These are phyloP conservation scores for Salminus brasiliensis DNA, from an alignment of 2,113 vertebrate species.

Conservation along the genomic window DNA sequence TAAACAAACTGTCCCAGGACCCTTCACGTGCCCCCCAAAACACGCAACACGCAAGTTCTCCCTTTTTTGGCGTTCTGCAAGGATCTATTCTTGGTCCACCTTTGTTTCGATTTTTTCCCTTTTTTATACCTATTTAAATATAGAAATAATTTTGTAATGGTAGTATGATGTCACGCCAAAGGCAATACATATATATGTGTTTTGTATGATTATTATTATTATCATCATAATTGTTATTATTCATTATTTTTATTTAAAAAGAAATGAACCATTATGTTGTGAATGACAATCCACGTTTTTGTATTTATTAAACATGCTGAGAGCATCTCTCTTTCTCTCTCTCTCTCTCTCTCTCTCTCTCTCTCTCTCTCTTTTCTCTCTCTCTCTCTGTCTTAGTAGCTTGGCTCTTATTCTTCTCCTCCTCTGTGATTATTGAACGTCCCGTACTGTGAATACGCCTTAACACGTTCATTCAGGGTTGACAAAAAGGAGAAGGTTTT, in stretches of 20 bases:
- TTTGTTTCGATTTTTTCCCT: background rate
- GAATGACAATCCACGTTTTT: slow-evolving; percentile 14
- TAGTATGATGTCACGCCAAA: slow-evolving; percentile 57
- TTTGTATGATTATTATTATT: slow-evolving; percentile 25
- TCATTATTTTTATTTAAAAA: slow-evolving; percentile 47
- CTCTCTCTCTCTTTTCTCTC: too few relatives aligned
- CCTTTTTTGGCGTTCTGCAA: background rate
- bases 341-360: background rate
- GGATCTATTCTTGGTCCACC: background rate
- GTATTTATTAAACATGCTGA: slow-evolving; percentile 48
- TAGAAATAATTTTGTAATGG: slow-evolving; percentile 39
- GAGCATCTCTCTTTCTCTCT: background rate
- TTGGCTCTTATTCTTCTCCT: slow-evolving; percentile 31
- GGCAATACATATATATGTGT: slow-evolving; percentile 44
- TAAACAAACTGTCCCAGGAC: slow-evolving; percentile 12
- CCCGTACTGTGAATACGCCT: slow-evolving; percentile 56
- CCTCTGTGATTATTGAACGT: slow-evolving; percentile 16
- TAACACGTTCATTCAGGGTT: slow-evolving; percentile 55
- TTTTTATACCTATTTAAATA: slow-evolving; percentile 42
- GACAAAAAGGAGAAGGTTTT: slow-evolving; percentile 19
- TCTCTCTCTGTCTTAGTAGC: slow-evolving; percentile 20
- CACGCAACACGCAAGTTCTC: background rate
- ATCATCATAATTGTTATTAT: slow-evolving; percentile 42
- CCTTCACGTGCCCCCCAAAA: background rate
- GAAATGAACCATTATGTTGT: slow-evolving; percentile 14